Base-by-base conservation (phyloP, 2,113 vertebrate genomes). In the Sinocyclocheilus rhinocerous region DNA sequence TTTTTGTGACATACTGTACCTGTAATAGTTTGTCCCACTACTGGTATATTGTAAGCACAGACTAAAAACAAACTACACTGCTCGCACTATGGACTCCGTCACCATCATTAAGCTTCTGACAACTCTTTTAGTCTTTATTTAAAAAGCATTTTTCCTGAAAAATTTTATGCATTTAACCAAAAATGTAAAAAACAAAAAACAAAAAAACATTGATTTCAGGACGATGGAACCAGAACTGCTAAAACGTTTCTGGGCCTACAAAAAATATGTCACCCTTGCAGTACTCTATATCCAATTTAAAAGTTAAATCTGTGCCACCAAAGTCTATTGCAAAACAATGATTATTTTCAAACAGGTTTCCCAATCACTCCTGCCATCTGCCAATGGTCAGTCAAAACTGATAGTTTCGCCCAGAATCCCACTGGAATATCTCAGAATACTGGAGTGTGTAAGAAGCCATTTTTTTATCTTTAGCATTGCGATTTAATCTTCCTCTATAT, bases 291-390 rank as follows among this genome's bases (percentile, higher is more conserved):
- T 29, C 26, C 63, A 29, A 67, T 67, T 16, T 29, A 29, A 65
- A 65, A 63, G 59, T 63, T 24, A 63, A 63, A 10, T 65, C 0
- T 65, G 59, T 63, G 65, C 6, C 65, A 69, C 10, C 0, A 20
- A 8, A 69, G 29, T 33, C 67, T 69, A 69, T 18, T 11, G 69
- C 9, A 39, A 72, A 72, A 70, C 20, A 39, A 39, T 39, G 0
- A 70, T 70, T 22, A 72, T 72, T 72, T 70, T 39, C 69, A 72
- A 39, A 72, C 18, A 39, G 18, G 69, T 72, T 72, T 72, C 36
- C 33, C 33, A 36, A 39, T 72, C 69, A 36, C 29, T 69, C 15
- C 29, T 33, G 6, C 13, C 26, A 33, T 67, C 65, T 67, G 6
- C 65, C 26, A 33, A 4, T 70, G 16, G 67, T 70, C 16, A 20